Base-by-base conservation (phyloP, 2,888 invertebrate species). In the Cancer borealis region DNA sequence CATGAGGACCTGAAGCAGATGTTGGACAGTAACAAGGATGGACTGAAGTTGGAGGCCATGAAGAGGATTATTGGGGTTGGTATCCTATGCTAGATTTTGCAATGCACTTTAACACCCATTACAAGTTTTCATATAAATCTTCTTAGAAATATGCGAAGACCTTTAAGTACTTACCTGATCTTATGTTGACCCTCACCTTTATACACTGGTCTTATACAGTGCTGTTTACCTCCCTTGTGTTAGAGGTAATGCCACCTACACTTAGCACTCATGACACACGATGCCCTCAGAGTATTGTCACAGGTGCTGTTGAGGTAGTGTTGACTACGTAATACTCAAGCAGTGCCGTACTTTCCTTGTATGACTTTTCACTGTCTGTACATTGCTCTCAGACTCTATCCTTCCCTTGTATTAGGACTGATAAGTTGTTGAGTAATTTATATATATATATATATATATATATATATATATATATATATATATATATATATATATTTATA, bases 21-120 rank as follows among this genome's bases (percentile, higher is more conserved):
- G 99, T 97, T 99, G 96, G 99, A 99, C 96, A 98, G 99, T 95
- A 99, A 98, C 96, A 99, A 99, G 97, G 99, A 99, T 97, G 98
- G 98, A 87, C 97, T 99, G 89, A 99, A 99, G 96, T 97, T 99
- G 96, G 99, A 99, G 96, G 99, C 99, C 4, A 99, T 99, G 99
- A 99, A 99, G 96, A 97, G 99, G 96, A 99, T 99, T 93, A 99
- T 99, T 96, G 99, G 99, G 96, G 98, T 98, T 39, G 14, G 88
- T 92, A 66, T 73, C 26, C 73, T 73, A 26, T 73, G 8, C 26
- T 73, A 8, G 3, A 10, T 8, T n/a, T n/a, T 73, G 79, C 39
- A 60, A 8, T 92, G 21, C 46, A 12, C 60, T 10, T 60, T 3
- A 60, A 60, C 60, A 10, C 60, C 17, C 17, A 60, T 5, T 60